Evolutionary conservation across 2,797 vertebrate species (phyloP).

Genomic region (Silurus aristotelis): DNA sequence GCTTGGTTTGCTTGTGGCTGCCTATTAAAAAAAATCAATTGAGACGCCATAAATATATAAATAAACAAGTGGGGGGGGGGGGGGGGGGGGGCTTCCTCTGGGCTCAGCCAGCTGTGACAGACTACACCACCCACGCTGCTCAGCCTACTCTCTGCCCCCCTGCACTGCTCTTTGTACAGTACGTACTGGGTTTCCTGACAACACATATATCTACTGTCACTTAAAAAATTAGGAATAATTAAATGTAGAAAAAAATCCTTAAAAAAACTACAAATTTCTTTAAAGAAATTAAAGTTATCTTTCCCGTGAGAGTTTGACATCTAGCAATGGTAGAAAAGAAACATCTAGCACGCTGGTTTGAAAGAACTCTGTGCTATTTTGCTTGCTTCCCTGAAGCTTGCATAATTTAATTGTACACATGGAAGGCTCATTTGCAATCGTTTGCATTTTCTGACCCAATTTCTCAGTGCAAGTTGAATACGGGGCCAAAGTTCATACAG

Average conservation of each 20-base stretch:
- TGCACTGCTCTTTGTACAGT: not conserved
- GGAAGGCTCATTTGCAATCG: conserved; percentile 58
- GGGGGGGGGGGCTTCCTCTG: conserved; percentile 10
- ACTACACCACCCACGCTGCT: conserved; percentile 28
- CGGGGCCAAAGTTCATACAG: not conserved
- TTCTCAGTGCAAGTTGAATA: conserved; percentile 27
- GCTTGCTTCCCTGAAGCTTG: conserved; percentile 56
- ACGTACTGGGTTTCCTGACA: conserved; percentile 8
- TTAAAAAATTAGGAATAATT: conserved; percentile 8
- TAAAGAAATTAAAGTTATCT: not conserved
- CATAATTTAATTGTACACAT: conserved; percentile 62
- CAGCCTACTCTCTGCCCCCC: conserved; percentile 10
- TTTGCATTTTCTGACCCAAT: conserved; percentile 55
- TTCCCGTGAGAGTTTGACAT: conserved; percentile 52
- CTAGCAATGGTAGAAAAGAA: conserved; percentile 37
- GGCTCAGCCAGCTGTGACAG: conserved; percentile 52
- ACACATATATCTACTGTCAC: conserved; percentile 10
- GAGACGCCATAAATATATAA: conserved; percentile 45
- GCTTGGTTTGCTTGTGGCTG: conserved; percentile 52
- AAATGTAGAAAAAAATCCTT: not conserved
- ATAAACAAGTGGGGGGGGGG: conserved; percentile 18
- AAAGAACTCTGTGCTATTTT: conserved; percentile 48
- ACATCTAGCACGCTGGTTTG: conserved; percentile 9
- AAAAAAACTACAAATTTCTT: not conserved
- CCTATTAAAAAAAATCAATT: conserved; percentile 49